phyloP scores from a whole-genome alignment of 2,888 invertebrate genomes.

The Charanyca ferruginea region DNA sequence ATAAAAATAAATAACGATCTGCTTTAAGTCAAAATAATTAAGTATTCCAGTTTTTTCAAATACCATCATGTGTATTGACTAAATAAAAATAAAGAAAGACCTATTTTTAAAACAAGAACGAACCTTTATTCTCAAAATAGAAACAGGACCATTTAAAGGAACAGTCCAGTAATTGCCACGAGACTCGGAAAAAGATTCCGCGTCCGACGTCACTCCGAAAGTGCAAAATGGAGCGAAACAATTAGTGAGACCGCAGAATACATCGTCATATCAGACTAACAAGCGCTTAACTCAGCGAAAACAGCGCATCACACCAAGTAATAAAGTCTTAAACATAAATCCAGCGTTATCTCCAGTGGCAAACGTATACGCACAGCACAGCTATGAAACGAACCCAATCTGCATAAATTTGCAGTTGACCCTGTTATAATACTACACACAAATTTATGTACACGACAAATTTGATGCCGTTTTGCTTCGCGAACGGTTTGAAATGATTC shows the following conservation, averaged over 20 bases:
- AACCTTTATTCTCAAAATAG: constrained; percentile 12
- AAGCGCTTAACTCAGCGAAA: constrained; percentile 63
- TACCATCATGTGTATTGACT: neutral
- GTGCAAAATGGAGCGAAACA: constrained; percentile 62
- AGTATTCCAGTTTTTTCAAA: neutral
- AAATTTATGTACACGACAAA: constrained; percentile 74
- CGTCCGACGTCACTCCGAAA: constrained; percentile 33
- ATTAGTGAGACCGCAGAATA: constrained; percentile 63
- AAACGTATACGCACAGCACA: constrained; percentile 78
- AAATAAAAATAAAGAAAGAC: neutral
- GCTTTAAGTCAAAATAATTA: constrained; percentile 10
- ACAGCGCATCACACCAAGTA: constrained; percentile 69
- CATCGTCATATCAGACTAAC: constrained; percentile 59
- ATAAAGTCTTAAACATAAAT: constrained; percentile 82
- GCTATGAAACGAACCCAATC: constrained; percentile 83
- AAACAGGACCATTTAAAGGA: constrained; percentile 13
- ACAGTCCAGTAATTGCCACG: constrained; percentile 28
- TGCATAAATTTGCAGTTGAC: constrained; percentile 87
- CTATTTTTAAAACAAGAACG: neutral
- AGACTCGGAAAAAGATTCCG: constrained; percentile 39
- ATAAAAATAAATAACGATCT: neutral
- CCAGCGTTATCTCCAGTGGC: constrained; percentile 78
- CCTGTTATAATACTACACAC: constrained; percentile 78
- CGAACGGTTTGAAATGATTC: constrained; percentile 69
- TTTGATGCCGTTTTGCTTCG: constrained; percentile 71